Evolutionary conservation across 2,113 vertebrate species (phyloP).

Genomic region (Tragelaphus buxtoni): DNA sequence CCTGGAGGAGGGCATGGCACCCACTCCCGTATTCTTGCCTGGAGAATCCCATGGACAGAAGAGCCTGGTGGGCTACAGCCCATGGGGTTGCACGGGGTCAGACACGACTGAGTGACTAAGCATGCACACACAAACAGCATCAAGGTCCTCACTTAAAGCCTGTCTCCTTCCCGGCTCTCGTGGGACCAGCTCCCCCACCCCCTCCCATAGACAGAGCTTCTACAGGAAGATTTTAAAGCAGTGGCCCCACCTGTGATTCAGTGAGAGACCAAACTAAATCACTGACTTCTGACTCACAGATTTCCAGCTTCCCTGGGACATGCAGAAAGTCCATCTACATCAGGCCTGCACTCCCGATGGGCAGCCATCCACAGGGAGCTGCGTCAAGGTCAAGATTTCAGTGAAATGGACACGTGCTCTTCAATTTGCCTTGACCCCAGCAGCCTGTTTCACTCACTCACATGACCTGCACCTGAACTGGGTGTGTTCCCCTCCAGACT

Average conservation of each 20-base stretch:
- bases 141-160: neutral
- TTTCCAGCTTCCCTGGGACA: neutral
- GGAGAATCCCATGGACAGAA: neutral
- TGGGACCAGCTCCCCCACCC: neutral
- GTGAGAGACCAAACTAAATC: neutral
- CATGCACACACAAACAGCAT: neutral
- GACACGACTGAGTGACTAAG: neutral
- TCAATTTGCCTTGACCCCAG: neutral
- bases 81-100: neutral
- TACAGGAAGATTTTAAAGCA: neutral
- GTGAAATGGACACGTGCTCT: neutral
- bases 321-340: neutral
- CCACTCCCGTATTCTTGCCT: neutral
- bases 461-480: neutral
- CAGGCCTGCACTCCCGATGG: neutral
- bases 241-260: neutral
- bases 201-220: neutral
- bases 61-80: neutral
- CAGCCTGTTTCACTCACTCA: neutral
- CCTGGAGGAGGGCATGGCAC: neutral
- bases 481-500: neutral
- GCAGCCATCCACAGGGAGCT: neutral
- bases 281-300: neutral
- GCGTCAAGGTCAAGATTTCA: neutral
- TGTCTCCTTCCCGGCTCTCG: accelerated